Evolutionary conservation across 1,140 invertebrate genomes (phyloP).

Genomic region (Coboldia fuscipes): DNA sequence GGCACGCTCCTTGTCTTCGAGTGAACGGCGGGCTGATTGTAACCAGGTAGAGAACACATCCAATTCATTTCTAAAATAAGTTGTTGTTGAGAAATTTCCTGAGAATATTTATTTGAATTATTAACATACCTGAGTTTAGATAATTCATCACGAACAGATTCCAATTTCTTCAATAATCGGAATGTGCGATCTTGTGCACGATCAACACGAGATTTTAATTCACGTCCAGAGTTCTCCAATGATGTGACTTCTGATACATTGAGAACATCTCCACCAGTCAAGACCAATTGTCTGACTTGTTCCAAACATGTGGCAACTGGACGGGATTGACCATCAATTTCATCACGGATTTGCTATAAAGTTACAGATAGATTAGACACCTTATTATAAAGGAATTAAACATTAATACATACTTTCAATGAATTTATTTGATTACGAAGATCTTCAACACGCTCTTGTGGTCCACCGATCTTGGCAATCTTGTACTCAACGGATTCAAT

Average conservation of each 20-base stretch:
- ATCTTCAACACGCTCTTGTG: slow-evolving; percentile 72
- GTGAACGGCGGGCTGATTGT: slow-evolving; percentile 46
- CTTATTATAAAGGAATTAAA: too few species aligned
- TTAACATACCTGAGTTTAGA: slow-evolving; percentile 51
- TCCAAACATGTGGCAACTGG: slow-evolving; percentile 71
- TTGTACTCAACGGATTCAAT: slow-evolving; percentile 67
- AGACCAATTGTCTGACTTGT: slow-evolving; percentile 74
- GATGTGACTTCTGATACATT: slow-evolving; percentile 70
- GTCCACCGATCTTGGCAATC: slow-evolving; percentile 68
- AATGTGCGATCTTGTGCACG: slow-evolving; percentile 57
- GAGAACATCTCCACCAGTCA: slow-evolving; percentile 73
- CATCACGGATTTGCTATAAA: slow-evolving; percentile 67
- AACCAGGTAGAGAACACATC: slow-evolving; percentile 70
- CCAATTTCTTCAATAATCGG: slow-evolving; percentile 49
- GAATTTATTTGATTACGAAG: slow-evolving; percentile 74
- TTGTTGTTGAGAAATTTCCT: neutral
- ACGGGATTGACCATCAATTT: slow-evolving; percentile 68
- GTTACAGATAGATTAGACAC: slow-evolving; percentile 6
- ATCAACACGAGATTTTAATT: slow-evolving; percentile 66
- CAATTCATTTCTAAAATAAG: slow-evolving; percentile 25
- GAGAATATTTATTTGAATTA: neutral
- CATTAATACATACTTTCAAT: slow-evolving; percentile 58
- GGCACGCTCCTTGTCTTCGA: slow-evolving; percentile 72
- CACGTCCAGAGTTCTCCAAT: slow-evolving; percentile 63
- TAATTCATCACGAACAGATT: slow-evolving; percentile 66